Conservation (phyloP, 2,888 invertebrate genomes). For the Xanthorhoe spadicearia region DNA sequence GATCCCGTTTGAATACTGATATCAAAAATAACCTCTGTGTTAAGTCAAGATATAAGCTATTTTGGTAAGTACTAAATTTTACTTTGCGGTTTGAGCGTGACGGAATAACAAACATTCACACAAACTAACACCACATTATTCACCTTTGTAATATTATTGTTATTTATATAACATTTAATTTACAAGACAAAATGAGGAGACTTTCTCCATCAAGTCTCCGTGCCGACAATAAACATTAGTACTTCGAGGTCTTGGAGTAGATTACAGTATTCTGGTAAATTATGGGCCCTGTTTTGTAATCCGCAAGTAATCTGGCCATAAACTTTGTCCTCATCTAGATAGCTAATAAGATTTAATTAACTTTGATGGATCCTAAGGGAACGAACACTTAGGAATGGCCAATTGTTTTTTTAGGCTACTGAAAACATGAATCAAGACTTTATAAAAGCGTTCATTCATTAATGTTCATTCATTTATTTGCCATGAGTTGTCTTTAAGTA, state of each 20-base stretch:
- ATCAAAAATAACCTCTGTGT: no score
- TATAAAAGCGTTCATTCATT: no score
- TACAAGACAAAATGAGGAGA: neutral
- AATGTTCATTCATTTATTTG: no score
- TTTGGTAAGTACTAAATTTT: no score
- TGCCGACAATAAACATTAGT: neutral
- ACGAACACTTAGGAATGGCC: neutral
- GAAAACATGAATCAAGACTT: no score
- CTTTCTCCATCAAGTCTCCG: neutral
- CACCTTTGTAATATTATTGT: neutral
- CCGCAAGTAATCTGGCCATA: constrained; percentile 28
- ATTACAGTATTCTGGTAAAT: constrained; percentile 21
- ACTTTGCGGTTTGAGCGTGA: no score
- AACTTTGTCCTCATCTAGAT: constrained; percentile 15
- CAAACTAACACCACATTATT: no score
- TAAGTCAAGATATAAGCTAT: no score
- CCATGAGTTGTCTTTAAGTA: no score
- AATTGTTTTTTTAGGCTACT: neutral
- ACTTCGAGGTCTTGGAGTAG: constrained; percentile 2
- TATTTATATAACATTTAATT: neutral
- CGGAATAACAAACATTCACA: no score
- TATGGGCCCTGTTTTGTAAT: constrained; percentile 26
- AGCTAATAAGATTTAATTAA: constrained; percentile 24
- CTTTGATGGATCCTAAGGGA: constrained; percentile 12
- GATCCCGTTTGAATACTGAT: no score